These are phyloP conservation scores for Calidris pygmaea DNA, from an alignment of 2,113 vertebrate species.

Conservation along the genomic window DNA sequence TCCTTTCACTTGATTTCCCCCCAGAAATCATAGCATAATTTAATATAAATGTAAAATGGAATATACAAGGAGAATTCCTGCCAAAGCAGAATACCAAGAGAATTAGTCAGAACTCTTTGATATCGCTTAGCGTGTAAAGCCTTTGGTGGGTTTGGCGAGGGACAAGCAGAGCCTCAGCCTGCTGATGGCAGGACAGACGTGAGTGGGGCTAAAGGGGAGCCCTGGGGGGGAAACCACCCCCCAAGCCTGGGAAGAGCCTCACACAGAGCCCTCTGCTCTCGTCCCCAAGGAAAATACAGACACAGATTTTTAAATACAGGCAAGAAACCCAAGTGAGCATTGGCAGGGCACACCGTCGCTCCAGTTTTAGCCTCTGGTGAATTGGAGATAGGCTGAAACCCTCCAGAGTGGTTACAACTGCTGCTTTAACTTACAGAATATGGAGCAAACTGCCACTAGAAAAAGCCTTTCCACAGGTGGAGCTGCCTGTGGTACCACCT, in stretches of 20 bases:
- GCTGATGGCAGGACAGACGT: accelerated
- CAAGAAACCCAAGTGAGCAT: not conserved
- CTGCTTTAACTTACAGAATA: not conserved
- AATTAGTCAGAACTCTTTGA: not conserved
- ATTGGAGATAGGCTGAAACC: not conserved
- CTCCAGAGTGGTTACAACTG: not conserved
- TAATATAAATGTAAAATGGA: not conserved
- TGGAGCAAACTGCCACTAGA: not conserved
- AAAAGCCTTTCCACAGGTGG: not conserved
- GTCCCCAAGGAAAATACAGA: not conserved
- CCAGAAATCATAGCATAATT: not conserved
- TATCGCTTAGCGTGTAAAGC: not conserved
- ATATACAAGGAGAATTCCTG: not conserved
- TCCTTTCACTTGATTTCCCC: not conserved
- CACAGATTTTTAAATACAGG: not conserved
- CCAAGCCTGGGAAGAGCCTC: not conserved
- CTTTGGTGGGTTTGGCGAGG: not conserved
- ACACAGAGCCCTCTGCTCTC: not conserved
- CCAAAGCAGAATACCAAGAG: not conserved
- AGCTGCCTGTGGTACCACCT: not conserved
- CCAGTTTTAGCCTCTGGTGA: not conserved
- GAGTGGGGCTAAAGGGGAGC: not conserved
- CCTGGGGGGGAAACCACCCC: not conserved
- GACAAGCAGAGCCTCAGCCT: not conserved
- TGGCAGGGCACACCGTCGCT: not conserved